Percentiles rank a stretch among this genome's conserved stretches.
phyloP scores from a whole-genome alignment of 2,888 invertebrate genomes.

The Eupithecia subfuscata region DNA sequence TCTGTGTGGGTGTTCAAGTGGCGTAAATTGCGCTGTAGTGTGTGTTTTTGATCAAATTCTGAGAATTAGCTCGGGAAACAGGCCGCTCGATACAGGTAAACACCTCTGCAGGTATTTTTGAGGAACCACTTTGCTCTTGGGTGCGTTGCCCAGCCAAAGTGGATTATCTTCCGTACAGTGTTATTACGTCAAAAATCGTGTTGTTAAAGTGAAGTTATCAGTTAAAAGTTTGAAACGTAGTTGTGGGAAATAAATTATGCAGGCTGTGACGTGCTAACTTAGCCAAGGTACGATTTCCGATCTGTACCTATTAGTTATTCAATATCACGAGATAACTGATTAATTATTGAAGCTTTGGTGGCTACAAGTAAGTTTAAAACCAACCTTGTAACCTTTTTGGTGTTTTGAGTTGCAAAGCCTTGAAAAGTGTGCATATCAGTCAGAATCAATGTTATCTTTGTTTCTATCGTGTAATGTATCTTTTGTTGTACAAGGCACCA shows the following conservation, averaged over 20 bases:
- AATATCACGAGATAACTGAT: background rate
- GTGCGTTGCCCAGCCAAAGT: constrained; percentile 15
- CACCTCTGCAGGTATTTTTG: constrained; percentile 31
- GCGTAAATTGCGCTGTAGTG: constrained; percentile 48
- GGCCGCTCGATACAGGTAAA: constrained; percentile 69
- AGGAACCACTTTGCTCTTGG: constrained; percentile 29
- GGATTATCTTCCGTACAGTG: constrained; percentile 24
- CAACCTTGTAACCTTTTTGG: background rate
- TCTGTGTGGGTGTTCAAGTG: constrained; percentile 53
- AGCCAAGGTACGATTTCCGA: constrained; percentile 16
- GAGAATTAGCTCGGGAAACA: constrained; percentile 62
- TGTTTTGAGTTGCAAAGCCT: background rate
- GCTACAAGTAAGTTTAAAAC: background rate
- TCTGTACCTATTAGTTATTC: background rate
- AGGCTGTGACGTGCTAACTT: constrained; percentile 40
- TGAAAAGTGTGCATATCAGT: background rate
- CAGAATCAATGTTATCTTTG: background rate
- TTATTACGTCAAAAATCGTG: constrained; percentile 26
- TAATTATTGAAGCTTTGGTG: background rate
- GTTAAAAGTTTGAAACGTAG: constrained; percentile 27
- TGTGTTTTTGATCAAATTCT: constrained; percentile 74
- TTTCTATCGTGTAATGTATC: background rate
- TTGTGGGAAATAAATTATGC: constrained; percentile 32
- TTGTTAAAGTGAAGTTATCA: constrained; percentile 17
- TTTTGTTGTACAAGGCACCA: background rate